These are phyloP conservation scores for Corella eumyota DNA, from an alignment of 23 tunicate species.

Conservation along the genomic window DNA sequence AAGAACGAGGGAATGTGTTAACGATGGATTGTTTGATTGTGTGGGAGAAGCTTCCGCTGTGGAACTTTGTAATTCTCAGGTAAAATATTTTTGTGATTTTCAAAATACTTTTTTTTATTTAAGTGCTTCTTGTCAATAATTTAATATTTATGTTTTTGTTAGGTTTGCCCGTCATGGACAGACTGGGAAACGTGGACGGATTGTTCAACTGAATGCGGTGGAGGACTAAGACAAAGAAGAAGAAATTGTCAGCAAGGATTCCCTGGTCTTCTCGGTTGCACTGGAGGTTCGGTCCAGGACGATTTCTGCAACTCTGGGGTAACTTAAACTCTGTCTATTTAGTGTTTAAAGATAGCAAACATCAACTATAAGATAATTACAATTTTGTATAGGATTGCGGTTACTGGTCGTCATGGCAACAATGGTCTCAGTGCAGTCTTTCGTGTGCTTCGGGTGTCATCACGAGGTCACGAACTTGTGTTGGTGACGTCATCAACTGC, in stretches of 20 bases:
- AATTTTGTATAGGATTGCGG: constrained; percentile 22
- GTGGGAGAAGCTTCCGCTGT: constrained; percentile 52
- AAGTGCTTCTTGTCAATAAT: neutral
- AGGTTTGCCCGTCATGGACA: constrained; percentile 85
- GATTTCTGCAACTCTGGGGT: constrained; percentile 45
- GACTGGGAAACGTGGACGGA: constrained; percentile 54
- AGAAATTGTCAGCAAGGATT: constrained; percentile 60
- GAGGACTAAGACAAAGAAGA: constrained; percentile 31
- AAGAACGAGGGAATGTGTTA: constrained; percentile 46
- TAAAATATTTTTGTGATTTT: neutral
- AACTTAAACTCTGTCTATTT: too few species aligned
- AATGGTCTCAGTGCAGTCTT: constrained; percentile 44
- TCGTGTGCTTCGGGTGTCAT: constrained; percentile 62
- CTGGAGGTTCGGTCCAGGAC: constrained; percentile 22
- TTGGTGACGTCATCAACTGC: constrained; percentile 57
- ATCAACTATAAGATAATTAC: too few species aligned
- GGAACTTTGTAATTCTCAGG: constrained; percentile 1
- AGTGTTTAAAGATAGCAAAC: too few species aligned
- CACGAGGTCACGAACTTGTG: constrained; percentile 42
- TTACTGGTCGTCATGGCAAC: constrained; percentile 51
- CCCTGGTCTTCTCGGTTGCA: constrained; percentile 62
- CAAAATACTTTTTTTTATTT: neutral
- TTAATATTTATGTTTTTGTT: neutral
- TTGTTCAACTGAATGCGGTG: constrained; percentile 58
- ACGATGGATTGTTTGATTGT: constrained; percentile 40